Conservation (phyloP, 2,888 invertebrate genomes). For the Cyaniris semiargus region DNA sequence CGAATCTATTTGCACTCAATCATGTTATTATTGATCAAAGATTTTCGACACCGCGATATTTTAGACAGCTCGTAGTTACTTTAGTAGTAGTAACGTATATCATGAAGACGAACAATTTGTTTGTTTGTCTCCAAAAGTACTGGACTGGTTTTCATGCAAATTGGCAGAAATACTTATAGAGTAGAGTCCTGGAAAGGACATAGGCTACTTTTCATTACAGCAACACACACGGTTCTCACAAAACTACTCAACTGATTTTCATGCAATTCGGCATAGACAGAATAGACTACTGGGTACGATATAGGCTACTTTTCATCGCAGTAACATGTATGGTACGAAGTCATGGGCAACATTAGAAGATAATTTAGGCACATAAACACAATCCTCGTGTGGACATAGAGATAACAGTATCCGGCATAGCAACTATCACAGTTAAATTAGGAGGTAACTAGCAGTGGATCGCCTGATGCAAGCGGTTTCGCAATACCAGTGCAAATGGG, state of each 20-base stretch:
- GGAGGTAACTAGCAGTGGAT: not conserved
- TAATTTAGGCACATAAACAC: not conserved
- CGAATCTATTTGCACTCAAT: too few relatives aligned
- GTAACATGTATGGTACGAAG: not conserved
- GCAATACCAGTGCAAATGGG: not conserved
- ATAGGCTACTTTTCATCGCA: not conserved
- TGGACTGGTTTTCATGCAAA: too few relatives aligned
- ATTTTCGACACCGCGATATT: too few relatives aligned
- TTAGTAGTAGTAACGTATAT: too few relatives aligned
- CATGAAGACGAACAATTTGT: not conserved
- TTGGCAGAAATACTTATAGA: too few relatives aligned
- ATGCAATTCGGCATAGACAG: too few relatives aligned
- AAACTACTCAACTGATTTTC: too few relatives aligned
- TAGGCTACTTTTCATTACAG: not conserved
- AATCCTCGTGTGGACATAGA: constrained; percentile 3
- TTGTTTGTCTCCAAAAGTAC: not conserved
- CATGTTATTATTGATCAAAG: too few relatives aligned
- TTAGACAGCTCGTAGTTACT: too few relatives aligned
- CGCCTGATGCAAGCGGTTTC: not conserved
- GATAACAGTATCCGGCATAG: constrained; percentile 1
- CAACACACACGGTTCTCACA: not conserved
- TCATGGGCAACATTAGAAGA: not conserved
- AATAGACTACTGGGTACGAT: not conserved
- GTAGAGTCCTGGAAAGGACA: too few relatives aligned
- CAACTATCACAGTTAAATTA: not conserved